Conservation (phyloP, 2,888 invertebrate genomes). For the Phengaris alcon region DNA sequence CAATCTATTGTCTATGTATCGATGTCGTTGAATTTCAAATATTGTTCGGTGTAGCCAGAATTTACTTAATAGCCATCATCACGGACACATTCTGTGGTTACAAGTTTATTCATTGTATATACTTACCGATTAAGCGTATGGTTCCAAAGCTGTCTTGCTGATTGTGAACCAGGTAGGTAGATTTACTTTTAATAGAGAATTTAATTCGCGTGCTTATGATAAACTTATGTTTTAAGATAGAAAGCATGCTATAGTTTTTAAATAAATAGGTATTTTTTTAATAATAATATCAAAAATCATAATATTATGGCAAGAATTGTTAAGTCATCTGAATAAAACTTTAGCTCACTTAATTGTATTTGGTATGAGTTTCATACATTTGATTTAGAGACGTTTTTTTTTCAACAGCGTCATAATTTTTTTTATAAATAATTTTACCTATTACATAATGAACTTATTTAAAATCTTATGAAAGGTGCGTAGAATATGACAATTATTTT, state of each 20-base stretch:
- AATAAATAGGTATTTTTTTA: conserved; percentile 5
- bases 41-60: conserved; percentile 27
- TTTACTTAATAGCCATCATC: conserved; percentile 38
- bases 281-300: not conserved
- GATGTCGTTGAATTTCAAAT: conserved; percentile 27
- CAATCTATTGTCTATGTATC: conserved; percentile 26
- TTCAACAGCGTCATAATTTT: not conserved
- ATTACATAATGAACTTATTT: conserved; percentile 28
- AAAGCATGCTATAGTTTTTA: not conserved
- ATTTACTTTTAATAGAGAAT: conserved; percentile 27
- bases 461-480: conserved; percentile 56
- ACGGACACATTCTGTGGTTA: conserved; percentile 29
- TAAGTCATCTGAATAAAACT: not conserved
- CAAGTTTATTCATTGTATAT: conserved; percentile 34
- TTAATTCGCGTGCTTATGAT: conserved; percentile 22
- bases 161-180: conserved; percentile 37
- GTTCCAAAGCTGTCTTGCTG: conserved; percentile 33
- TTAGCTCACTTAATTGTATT: not conserved
- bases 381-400: not conserved
- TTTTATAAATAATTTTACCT: not conserved
- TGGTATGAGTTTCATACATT: not conserved
- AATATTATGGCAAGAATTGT: not conserved
- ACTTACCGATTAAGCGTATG: conserved; percentile 31
- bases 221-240: conserved; percentile 17
- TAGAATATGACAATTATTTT: conserved; percentile 46